These are phyloP conservation scores for Erebia ligea DNA, from an alignment of 2,888 invertebrate species.

Conservation along the genomic window DNA sequence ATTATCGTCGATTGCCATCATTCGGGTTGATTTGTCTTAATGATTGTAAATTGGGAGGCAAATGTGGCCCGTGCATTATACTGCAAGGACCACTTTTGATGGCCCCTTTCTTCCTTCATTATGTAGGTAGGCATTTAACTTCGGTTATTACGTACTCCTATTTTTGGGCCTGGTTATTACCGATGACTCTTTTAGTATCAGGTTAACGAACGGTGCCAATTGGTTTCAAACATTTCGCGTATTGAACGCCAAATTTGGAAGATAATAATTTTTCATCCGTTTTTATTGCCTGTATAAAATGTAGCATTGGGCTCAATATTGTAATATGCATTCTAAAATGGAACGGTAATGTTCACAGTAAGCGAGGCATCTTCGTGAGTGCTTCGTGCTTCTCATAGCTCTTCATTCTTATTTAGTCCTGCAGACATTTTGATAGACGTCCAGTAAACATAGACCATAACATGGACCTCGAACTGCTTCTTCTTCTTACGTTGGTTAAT, in stretches of 20 bases:
- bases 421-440: no score
- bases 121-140: slow-evolving; percentile 37
- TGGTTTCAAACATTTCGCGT: neutral
- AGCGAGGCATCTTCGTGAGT: no score
- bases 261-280: neutral
- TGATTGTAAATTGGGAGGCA: slow-evolving; percentile 72
- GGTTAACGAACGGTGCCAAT: slow-evolving; percentile 3
- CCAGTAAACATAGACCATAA: no score
- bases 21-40: slow-evolving; percentile 73
- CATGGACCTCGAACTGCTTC: no score
- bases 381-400: no score
- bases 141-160: slow-evolving; percentile 16
- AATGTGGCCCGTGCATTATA: slow-evolving; percentile 62
- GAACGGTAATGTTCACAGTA: no score
- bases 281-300: neutral
- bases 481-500: no score
- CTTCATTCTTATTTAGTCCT: no score
- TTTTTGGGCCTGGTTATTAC: slow-evolving; percentile 15
- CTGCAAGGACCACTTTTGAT: slow-evolving; percentile 22
- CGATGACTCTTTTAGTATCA: slow-evolving; percentile 16
- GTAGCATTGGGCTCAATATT: neutral
- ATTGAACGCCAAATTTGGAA: neutral
- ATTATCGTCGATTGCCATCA: slow-evolving; percentile 73
- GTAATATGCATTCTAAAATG: neutral
- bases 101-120: slow-evolving; percentile 43